A percentile compares a stretch with the other conserved stretches of the same genome.
phyloP scores from a whole-genome alignment of 2,888 invertebrate species.

The Bhutanitis thaidina region DNA sequence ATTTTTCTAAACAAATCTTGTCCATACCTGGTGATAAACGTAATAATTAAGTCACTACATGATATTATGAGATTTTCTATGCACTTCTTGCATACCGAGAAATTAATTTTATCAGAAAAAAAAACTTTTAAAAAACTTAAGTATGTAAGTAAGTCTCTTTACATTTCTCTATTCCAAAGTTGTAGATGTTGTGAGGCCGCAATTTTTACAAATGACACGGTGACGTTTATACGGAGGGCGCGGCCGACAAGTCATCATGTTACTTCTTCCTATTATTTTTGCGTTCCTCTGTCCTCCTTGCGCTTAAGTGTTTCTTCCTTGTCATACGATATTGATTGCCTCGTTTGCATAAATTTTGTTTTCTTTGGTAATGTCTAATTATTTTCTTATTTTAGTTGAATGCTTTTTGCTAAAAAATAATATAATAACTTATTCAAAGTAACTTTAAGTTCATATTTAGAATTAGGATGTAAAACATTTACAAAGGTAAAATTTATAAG shows the following conservation, averaged over 20 bases:
- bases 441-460: too few species aligned
- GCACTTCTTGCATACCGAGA: too few species aligned
- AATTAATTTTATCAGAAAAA: too few species aligned
- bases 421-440: too few species aligned
- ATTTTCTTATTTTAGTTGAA: not conserved
- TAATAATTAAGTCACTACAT: too few species aligned
- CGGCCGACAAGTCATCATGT: conserved; percentile 76
- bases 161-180: conserved; percentile 52
- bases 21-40: too few species aligned
- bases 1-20: too few species aligned
- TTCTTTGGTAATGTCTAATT: not conserved
- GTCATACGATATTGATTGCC: conserved; percentile 45
- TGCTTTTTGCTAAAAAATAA: too few species aligned
- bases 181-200: conserved; percentile 73
- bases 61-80: too few species aligned
- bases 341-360: conserved; percentile 31
- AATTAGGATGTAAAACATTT: too few species aligned
- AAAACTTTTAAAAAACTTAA: not conserved
- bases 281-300: conserved; percentile 49
- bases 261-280: conserved; percentile 75
- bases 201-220: conserved; percentile 80
- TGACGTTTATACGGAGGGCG: conserved; percentile 76
- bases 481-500: too few species aligned
- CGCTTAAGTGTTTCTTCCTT: conserved; percentile 53
- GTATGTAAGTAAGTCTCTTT: conserved; percentile 33